A percentile compares a stretch with the other conserved stretches of the same genome.
These are phyloP conservation scores for Turnix velox DNA, from an alignment of 2,113 vertebrate genomes.

Conservation along the genomic window DNA sequence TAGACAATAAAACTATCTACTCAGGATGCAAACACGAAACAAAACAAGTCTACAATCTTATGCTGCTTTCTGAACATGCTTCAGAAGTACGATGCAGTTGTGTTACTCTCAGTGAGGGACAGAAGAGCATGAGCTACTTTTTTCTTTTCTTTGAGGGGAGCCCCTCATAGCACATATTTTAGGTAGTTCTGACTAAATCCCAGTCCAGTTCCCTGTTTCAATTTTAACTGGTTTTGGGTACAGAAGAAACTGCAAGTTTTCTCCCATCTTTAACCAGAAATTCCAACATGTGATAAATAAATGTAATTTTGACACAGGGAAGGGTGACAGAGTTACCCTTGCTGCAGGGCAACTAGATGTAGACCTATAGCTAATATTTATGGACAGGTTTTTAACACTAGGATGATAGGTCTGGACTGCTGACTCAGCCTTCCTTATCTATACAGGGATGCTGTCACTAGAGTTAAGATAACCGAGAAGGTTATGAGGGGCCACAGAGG, in stretches of 20 bases:
- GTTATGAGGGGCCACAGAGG: slow-evolving; percentile 26
- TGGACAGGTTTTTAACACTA: neutral
- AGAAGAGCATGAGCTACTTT: rapidly evolving
- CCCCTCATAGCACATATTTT: rapidly evolving
- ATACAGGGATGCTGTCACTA: neutral
- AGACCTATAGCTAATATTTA: neutral
- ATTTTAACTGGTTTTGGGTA: neutral
- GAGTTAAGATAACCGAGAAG: neutral
- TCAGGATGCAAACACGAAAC: neutral
- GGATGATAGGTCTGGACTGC: neutral
- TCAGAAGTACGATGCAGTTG: rapidly evolving
- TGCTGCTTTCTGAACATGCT: neutral
- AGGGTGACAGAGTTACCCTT: no score
- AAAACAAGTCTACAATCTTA: neutral
- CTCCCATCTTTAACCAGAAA: neutral
- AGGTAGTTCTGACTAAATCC: neutral
- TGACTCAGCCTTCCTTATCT: slow-evolving; percentile 36
- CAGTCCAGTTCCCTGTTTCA: neutral
- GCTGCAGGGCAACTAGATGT: rapidly evolving
- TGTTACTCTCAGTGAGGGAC: neutral
- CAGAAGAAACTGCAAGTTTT: neutral
- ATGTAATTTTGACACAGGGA: neutral
- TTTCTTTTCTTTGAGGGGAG: neutral
- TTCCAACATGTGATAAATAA: rapidly evolving
- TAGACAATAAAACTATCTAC: neutral